Base-by-base conservation (phyloP, 2,888 invertebrate species). In the Eretmocerus hayati region DNA sequence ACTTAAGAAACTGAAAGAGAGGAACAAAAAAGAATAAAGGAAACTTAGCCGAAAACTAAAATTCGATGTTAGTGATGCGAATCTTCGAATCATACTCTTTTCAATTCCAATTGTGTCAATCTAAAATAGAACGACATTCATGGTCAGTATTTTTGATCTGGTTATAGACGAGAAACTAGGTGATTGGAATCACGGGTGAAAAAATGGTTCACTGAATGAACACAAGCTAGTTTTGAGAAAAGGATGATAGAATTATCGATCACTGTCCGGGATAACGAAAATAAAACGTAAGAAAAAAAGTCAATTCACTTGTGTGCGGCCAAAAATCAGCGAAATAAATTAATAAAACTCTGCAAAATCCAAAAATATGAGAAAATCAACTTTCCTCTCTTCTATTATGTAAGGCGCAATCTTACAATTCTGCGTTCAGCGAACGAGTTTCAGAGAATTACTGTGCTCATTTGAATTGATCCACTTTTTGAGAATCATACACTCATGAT, bases 201-300 rank as follows among this genome's bases (percentile, higher is more conserved):
- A n/a, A n/a, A n/a, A n/a, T n/a, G n/a, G n/a, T n/a, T n/a, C n/a
- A n/a, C n/a, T n/a, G n/a, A n/a, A n/a, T n/a, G n/a, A n/a, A n/a
- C n/a, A n/a, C n/a, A n/a, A n/a, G n/a, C n/a, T n/a, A n/a, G n/a
- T n/a, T n/a, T n/a, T n/a, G n/a, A n/a, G n/a, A n/a, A n/a, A n/a
- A n/a, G n/a, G n/a, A n/a, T n/a, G n/a, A n/a, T n/a, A 26, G 26
- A 26, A 11, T 6, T 9, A 26, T 26, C 26, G 8, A 26, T 26
- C 26, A 9, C 26, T 19, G 35, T 39, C 18, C 32, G 50, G 54
- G 52, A 58, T 58, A 58, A 58, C 56, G 57, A 59, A 60, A 62
- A 62, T 61, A 62, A 63, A 59, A 62, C 56, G 57, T 58, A 56
- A 53, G 58, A 59, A 58, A 56, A 64, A 60, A 58, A 61, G 56